These are phyloP conservation scores for Ailurus styani DNA, from an alignment of 2,113 vertebrate species.

Conservation along the genomic window DNA sequence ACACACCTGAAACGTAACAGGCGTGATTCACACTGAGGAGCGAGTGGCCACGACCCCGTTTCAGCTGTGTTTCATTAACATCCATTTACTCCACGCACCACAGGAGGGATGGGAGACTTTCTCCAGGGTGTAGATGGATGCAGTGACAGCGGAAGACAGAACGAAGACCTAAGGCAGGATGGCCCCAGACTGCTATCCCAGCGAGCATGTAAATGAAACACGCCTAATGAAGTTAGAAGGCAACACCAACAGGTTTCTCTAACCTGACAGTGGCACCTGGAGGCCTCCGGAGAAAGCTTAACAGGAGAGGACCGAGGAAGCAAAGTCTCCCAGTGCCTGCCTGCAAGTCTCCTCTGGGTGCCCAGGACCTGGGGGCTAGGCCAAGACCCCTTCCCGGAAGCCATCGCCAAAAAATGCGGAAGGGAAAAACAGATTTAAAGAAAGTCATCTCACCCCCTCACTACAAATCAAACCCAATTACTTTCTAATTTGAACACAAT, in stretches of 20 bases:
- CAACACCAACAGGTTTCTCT: conserved; percentile 76
- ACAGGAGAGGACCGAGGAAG: not conserved
- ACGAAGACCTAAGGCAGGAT: not conserved
- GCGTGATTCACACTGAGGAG: not conserved
- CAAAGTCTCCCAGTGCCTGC: not conserved
- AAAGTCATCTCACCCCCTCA: conserved; percentile 36
- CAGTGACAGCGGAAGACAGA: not conserved
- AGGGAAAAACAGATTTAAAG: not conserved
- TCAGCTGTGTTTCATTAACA: conserved; percentile 23
- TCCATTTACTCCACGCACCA: conserved; percentile 21
- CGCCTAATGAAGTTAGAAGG: conserved; percentile 44
- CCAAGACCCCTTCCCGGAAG: not conserved
- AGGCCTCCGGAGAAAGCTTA: not conserved
- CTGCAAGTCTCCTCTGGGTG: not conserved
- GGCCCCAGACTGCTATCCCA: not conserved
- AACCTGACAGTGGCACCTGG: not conserved
- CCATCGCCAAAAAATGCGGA: not conserved
- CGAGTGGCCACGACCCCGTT: not conserved
- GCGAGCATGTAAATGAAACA: not conserved
- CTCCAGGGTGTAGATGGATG: not conserved
- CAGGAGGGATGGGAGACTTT: not conserved
- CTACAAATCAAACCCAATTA: conserved; percentile 70
- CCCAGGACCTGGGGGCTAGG: not conserved
- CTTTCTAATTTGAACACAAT: conserved; percentile 74
- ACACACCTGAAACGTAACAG: not conserved